phyloP scores from a whole-genome alignment of 2,888 invertebrate genomes.

The Epiperipatus broadwayi region DNA sequence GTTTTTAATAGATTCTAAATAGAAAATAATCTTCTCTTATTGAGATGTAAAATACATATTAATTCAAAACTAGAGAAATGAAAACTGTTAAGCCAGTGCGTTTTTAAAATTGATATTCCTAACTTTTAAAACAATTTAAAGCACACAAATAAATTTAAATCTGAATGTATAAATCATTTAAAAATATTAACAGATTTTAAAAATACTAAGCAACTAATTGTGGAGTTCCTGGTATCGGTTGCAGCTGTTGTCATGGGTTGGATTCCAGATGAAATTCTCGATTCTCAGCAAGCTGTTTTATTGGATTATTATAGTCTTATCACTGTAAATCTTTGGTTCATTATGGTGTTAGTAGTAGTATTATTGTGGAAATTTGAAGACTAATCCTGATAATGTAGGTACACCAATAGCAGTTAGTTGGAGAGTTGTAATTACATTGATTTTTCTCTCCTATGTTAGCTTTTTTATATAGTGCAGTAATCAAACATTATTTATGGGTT shows the following conservation, averaged over 20 bases:
- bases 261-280: constrained; percentile 57
- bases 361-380: constrained; percentile 51
- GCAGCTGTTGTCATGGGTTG: constrained; percentile 65
- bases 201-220: constrained; percentile 60
- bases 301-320: constrained; percentile 66
- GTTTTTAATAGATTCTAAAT: too few relatives aligned
- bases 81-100: too few relatives aligned
- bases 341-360: constrained; percentile 68
- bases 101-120: too few relatives aligned
- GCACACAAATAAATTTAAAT: too few relatives aligned
- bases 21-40: too few relatives aligned
- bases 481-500: too few relatives aligned
- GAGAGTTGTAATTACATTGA: constrained; percentile 68
- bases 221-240: constrained; percentile 62
- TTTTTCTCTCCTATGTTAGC: constrained; percentile 57
- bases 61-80: too few relatives aligned
- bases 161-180: too few relatives aligned
- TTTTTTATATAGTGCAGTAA: constrained; percentile 46
- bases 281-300: constrained; percentile 56
- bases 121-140: too few relatives aligned
- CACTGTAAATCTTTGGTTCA: constrained; percentile 60
- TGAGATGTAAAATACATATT: too few relatives aligned
- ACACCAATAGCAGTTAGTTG: constrained; percentile 79
- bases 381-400: constrained; percentile 82
- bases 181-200: too few relatives aligned